Evolutionary conservation across 2,113 vertebrate genomes (phyloP).

Genomic region (Rhinoptilus africanus): DNA sequence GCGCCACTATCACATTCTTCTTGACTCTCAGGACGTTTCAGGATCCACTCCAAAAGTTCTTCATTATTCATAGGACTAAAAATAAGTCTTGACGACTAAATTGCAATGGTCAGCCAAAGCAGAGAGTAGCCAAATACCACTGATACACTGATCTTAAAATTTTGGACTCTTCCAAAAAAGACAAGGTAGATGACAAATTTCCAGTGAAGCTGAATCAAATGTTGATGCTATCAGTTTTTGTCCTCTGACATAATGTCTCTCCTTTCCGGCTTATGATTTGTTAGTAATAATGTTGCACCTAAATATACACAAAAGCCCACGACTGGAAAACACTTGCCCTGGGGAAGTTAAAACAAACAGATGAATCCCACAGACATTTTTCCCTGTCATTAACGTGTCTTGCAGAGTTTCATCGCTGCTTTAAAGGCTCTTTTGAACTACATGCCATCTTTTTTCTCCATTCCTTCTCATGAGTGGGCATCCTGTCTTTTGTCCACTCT

Average conservation of each 20-base stretch:
- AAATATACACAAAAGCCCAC: neutral
- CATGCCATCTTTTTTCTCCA: rapidly evolving
- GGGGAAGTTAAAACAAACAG: neutral
- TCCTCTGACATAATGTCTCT: neutral
- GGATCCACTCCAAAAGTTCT: constrained; percentile 13
- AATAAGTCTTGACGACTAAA: neutral
- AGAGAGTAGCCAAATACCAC: neutral
- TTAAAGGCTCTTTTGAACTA: neutral
- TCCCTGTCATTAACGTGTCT: neutral
- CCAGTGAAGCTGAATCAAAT: neutral
- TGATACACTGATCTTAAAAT: neutral
- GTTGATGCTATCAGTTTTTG: neutral
- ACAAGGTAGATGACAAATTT: neutral
- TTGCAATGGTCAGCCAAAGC: neutral
- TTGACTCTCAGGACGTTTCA: neutral
- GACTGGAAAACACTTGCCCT: neutral
- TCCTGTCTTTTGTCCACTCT: neutral
- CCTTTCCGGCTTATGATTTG: neutral
- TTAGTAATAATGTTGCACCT: neutral
- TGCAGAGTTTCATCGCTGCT: neutral
- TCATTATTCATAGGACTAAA: neutral
- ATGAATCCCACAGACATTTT: neutral
- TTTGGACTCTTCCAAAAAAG: neutral
- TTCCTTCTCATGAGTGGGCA: neutral
- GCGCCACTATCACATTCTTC: neutral